Base-by-base conservation (phyloP, 2,113 vertebrate species). In the Caranx ignobilis region DNA sequence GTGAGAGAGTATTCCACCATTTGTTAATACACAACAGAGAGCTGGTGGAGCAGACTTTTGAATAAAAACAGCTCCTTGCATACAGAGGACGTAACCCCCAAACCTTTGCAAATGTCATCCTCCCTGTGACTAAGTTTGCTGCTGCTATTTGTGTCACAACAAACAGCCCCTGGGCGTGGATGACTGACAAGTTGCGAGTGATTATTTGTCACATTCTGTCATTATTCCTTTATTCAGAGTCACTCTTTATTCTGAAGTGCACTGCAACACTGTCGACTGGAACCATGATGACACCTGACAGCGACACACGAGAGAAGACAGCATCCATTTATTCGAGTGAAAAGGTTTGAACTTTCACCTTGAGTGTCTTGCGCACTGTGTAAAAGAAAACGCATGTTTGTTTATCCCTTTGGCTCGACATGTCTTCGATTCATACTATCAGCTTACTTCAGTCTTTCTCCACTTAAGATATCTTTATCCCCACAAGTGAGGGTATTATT, bases 141-240 rank as follows among this genome's bases (percentile, higher is more conserved):
- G 71, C 71, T 77, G 82, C 87, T 92, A 91, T 92, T 92, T 90
- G 69, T 82, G 87, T 89, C 82, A 82, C 85, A 91, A 88, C 83
- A 91, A 92, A 90, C 88, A 72, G 83, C 88, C 87, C 71, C 81
- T 35, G 90, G 88, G 75, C 81, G 82, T 48, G 65, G 52, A 75
- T 92, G 93, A 92, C 64, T 92, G 93, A 92, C 91, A 91, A 77
- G 74, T 77, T 70, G 70, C 77, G 87, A 85, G 73, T 61, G 85
- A 82, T 87, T 84, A 87, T 88, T 86, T 92, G 87, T 85, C 90
- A 92, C 77, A 67, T 87, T 77, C 73, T 85, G 87, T 79, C 85
- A 67, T 88, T 85, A 84, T 74, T 81, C 76, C 75, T 90, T 88
- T 77, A 76, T 79, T 50, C 82, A 47, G 11, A 71, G 75, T 86